Base-by-base conservation (phyloP, 2,113 vertebrate species). In the Atlantisia rogersi region DNA sequence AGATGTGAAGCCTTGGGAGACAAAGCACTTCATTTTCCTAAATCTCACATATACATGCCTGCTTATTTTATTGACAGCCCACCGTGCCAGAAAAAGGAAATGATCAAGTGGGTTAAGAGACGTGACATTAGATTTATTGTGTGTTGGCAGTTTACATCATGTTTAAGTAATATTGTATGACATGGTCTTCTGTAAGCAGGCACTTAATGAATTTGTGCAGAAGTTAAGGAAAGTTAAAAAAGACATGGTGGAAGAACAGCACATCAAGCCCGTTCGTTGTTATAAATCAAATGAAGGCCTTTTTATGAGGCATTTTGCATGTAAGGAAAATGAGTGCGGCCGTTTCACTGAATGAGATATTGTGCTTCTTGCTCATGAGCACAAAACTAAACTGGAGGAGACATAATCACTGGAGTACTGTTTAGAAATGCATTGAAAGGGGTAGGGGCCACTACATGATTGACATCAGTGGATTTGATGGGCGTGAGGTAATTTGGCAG, bases 141-240 rank as follows among this genome's bases (percentile, higher is more conserved):
- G 89, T 89, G 84, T 87, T 87, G 79, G 62, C 65, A 69, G 53
- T 85, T 97, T 96, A 55, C 53, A 62, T 97, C 65, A 85, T 4
- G 0, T 87, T 87, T 78, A 78, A 89, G 44, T 69, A 76, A 65
- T 69, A 60, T 2, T 46, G 40, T 82, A 46, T 58, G 62, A 50
- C 40, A 37, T 1, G 6, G 24, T 90, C 8, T 71, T 89, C 67
- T 95, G 67, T 69, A 83, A 80, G 35, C 53, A 70, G 70, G 78
- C 62, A 76, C 80, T 79, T 85, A 75, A 78, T 90, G 88, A 85
- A 80, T 90, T 80, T 87, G 62, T 69, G 62, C 77, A 87, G 39
- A 32, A 82, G 53, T 87, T 94, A 87, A 69, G 0, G 0, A 75
- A 87, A 62, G 73, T 82, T 82, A 69, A 68, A 91, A 95, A 89